Base-by-base conservation (phyloP, 1,140 invertebrate genomes). In the Drosophila pallidifrons region DNA sequence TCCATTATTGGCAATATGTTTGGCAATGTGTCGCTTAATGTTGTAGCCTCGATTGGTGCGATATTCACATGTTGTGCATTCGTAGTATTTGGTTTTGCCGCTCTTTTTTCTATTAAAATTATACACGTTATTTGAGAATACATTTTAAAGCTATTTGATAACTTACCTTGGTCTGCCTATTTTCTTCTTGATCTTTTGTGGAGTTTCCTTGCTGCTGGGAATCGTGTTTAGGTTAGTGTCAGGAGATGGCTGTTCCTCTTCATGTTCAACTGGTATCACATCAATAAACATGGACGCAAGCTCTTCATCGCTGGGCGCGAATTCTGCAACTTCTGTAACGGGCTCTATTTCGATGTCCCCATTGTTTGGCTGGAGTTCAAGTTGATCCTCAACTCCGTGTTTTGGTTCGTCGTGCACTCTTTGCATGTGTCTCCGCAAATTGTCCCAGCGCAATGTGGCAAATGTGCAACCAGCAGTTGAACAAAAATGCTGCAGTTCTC, bases 1-100 rank as follows among this genome's bases (percentile, higher is more conserved):
- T 20, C 41, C 63, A 15, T 45, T 4, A 28, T 60, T 52, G 15
- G 35, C 47, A 16, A 30, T 32, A 15, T 75, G 72, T 6, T 70
- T 75, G 35, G 43, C 43, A 20, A 75, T 20, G 7, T 75, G 72
- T 16, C 72, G 51, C 16, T 75, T 70, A 32, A 75, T 70, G 10
- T 75, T 75, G 4, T 63, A 75, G 8, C 11, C 30, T 11, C 72
- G 72, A 28, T 35, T 64, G 13, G 72, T 75, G 10, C 66, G 66
- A 57, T 75, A 75, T 4, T 28, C 38, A 52, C 72, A 75, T 1
- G 16, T 63, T 35, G 47, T 70, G 25, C 72, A 75, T n/a, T 63
- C 67, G 16, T 63, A 75, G 3, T 43, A 16, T 58, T 43, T 63
- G 1, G 15, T 57, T 25, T 75, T 75, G 2, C 57, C 66, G 6